Evolutionary conservation across 2,888 invertebrate genomes (phyloP).

Genomic region (Phyllotreta striolata): DNA sequence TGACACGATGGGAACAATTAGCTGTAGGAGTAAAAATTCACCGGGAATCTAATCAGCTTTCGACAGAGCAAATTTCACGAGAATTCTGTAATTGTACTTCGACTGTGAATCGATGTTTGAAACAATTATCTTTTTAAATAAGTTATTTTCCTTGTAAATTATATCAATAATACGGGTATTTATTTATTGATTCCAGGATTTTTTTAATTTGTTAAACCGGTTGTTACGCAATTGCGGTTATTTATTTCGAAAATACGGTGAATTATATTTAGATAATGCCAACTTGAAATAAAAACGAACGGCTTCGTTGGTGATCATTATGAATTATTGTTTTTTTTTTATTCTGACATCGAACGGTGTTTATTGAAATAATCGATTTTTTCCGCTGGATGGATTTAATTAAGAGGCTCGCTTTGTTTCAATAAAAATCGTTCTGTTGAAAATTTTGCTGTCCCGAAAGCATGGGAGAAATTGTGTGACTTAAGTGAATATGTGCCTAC

Average conservation of each 20-base stretch:
- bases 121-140: constrained; percentile 17
- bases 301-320: constrained; percentile 25
- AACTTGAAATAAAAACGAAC: constrained; percentile 42
- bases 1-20: no score
- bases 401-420: constrained; percentile 1
- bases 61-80: no score
- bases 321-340: constrained; percentile 14
- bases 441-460: constrained; percentile 8
- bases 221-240: constrained; percentile 17
- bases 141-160: constrained; percentile 23
- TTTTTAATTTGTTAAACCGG: constrained; percentile 25
- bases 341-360: constrained; percentile 1
- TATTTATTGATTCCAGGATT: constrained; percentile 34
- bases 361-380: constrained; percentile 2
- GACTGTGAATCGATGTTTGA: constrained; percentile 19
- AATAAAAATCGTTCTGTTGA: constrained; percentile 9
- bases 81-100: constrained; percentile 28
- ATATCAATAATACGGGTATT: constrained; percentile 36
- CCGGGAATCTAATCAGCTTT: no score
- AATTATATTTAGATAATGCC: constrained; percentile 51
- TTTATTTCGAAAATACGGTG: constrained; percentile 17
- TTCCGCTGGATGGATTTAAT: neutral
- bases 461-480: constrained; percentile 7
- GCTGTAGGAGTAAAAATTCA: no score
- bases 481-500: neutral